phyloP scores from a whole-genome alignment of 1,140 invertebrate species.

The Drosophila truncata region DNA sequence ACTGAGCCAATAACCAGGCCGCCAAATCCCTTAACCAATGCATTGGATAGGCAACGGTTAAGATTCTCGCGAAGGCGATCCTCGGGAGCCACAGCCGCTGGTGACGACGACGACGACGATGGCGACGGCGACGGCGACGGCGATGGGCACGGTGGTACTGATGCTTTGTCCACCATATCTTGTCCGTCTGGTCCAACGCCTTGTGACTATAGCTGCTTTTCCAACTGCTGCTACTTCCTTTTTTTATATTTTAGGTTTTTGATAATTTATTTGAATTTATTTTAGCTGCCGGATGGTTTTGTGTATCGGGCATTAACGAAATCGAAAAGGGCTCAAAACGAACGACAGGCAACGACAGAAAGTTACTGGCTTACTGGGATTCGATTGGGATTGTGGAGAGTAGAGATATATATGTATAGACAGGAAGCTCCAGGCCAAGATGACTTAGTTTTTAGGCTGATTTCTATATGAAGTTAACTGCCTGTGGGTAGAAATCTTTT shows the following conservation, averaged over 20 bases:
- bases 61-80: slow-evolving; percentile 87
- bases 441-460: neutral
- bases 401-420: neutral
- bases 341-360: neutral
- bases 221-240: neutral
- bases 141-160: too few relatives aligned
- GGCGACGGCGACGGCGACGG: neutral
- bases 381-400: neutral
- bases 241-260: neutral
- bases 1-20: slow-evolving; percentile 89
- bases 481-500: neutral
- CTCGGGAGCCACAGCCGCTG: slow-evolving; percentile 66
- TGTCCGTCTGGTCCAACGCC: neutral
- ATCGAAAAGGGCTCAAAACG: slow-evolving; percentile 9
- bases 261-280: slow-evolving; percentile 13
- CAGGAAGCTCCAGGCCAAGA: neutral
- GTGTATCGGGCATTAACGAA: slow-evolving; percentile 5
- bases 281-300: neutral
- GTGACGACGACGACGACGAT: neutral
- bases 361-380: slow-evolving; percentile 1
- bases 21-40: slow-evolving; percentile 88
- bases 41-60: slow-evolving; percentile 88
- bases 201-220: neutral
- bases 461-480: too few relatives aligned
- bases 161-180: neutral